Conservation (phyloP, 2,888 invertebrate genomes). For the Eupithecia insigniata region DNA sequence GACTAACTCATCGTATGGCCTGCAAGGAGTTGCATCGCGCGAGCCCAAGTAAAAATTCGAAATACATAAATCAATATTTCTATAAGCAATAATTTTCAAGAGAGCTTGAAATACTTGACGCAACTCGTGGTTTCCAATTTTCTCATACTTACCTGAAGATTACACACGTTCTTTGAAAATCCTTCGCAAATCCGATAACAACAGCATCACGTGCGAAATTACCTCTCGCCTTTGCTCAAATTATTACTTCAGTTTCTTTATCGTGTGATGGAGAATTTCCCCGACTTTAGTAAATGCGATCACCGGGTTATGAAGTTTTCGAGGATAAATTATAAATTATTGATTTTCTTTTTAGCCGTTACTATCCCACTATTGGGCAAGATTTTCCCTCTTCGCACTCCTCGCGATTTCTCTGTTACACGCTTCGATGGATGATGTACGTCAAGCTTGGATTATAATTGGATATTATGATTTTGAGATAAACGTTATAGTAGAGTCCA, state of each 20-base stretch:
- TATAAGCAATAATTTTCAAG: not conserved
- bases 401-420: too few species aligned
- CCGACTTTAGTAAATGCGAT: not conserved
- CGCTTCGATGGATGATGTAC: too few species aligned
- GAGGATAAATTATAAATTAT: not conserved
- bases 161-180: constrained; percentile 32
- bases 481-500: too few species aligned
- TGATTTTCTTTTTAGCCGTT: not conserved
- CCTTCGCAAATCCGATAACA: constrained; percentile 33
- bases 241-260: constrained; percentile 45
- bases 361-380: not conserved
- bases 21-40: too few species aligned
- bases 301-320: not conserved
- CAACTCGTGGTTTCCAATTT: constrained; percentile 30
- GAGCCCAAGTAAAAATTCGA: too few species aligned
- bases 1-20: too few species aligned
- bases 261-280: constrained; percentile 36
- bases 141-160: constrained; percentile 26
- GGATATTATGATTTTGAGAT: too few species aligned
- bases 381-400: too few species aligned
- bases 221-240: constrained; percentile 49
- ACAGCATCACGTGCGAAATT: constrained; percentile 52
- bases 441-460: too few species aligned
- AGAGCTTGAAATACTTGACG: constrained; percentile 7
- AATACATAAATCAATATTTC: too few species aligned